These are phyloP conservation scores for Opisthocomus hoazin DNA, from an alignment of 2,113 vertebrate genomes.

Conservation along the genomic window DNA sequence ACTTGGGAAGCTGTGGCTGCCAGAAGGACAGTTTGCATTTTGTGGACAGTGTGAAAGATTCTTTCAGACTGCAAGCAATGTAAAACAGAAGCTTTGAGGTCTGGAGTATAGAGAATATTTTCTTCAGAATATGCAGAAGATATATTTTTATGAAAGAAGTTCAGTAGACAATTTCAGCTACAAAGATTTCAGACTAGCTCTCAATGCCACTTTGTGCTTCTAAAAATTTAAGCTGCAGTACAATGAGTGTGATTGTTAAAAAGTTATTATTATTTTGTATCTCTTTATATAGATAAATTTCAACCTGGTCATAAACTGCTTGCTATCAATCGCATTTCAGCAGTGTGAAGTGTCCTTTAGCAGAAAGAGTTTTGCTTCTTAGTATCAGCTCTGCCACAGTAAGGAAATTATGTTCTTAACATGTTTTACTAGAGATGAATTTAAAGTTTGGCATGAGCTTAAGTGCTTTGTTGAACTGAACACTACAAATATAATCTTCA, in stretches of 20 bases:
- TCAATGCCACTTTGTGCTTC: background rate
- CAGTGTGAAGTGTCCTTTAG: background rate
- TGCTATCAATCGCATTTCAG: background rate
- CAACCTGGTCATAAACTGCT: background rate
- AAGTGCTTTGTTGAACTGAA: slow-evolving; percentile 4
- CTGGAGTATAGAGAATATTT: background rate
- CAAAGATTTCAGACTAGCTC: background rate
- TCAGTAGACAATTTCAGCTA: background rate
- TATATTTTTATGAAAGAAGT: background rate
- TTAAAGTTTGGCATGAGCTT: background rate
- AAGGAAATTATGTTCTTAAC: background rate
- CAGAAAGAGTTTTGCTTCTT: background rate
- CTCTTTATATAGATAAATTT: background rate
- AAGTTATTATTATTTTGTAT: background rate
- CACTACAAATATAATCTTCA: background rate
- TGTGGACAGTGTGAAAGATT: background rate
- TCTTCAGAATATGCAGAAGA: background rate
- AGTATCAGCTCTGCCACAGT: background rate
- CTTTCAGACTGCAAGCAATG: background rate
- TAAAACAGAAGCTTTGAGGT: background rate
- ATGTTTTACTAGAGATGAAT: background rate
- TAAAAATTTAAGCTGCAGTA: background rate
- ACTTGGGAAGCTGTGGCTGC: background rate
- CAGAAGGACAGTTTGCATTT: background rate
- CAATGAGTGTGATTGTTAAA: background rate